Conservation (phyloP, 2,113 vertebrate species). For the Falcunculus frontatus region DNA sequence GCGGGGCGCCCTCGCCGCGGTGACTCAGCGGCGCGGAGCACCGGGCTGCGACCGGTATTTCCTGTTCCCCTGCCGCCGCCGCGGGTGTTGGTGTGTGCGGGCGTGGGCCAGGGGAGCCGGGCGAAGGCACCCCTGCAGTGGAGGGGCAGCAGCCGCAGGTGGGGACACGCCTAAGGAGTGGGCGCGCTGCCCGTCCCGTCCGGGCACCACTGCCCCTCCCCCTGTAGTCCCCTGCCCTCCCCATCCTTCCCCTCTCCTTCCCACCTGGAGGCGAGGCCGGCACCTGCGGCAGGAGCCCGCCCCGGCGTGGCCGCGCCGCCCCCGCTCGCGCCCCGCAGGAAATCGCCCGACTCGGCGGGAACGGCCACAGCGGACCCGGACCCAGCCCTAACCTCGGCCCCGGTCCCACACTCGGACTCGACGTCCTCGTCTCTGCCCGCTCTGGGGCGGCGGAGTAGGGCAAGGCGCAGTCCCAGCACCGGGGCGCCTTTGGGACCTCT, state of each 20-base stretch:
- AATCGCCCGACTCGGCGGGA: background rate
- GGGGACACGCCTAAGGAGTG: background rate
- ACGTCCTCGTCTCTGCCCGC: background rate
- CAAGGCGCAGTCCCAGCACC: background rate
- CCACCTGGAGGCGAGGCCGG: background rate
- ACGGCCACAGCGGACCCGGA: background rate
- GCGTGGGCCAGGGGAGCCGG: background rate
- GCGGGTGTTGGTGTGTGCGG: background rate
- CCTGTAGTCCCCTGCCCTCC: too few species aligned
- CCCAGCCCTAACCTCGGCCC: background rate
- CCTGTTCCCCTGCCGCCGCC: conserved; percentile 45
- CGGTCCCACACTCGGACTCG: background rate
- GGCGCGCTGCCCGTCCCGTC: background rate
- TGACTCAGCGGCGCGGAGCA: conserved; percentile 26
- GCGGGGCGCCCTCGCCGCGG: background rate
- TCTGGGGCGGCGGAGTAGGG: background rate
- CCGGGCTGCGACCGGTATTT: conserved; percentile 69
- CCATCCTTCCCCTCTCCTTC: background rate
- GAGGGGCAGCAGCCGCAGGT: background rate
- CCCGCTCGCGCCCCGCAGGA: background rate
- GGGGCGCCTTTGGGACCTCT: background rate
- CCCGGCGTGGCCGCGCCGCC: background rate
- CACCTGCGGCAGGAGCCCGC: background rate
- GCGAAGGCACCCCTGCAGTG: background rate
- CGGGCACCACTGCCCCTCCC: too few species aligned